phyloP scores from a whole-genome alignment of 2,797 vertebrate genomes.

The Sarcophilus harrisii region DNA sequence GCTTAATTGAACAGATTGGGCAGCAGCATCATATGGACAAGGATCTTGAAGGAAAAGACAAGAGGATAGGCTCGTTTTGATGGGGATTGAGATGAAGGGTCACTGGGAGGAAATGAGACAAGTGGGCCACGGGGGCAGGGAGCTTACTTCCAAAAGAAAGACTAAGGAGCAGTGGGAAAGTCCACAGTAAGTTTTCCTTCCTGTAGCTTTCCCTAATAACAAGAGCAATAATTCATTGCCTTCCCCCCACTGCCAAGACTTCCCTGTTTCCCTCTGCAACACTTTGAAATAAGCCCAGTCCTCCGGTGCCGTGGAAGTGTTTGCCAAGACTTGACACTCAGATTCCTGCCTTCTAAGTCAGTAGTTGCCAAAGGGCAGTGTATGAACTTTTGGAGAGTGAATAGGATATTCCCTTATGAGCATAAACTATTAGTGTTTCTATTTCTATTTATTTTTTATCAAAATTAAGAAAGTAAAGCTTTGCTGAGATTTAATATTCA shows the following conservation, averaged over 20 bases:
- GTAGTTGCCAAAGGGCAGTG: neutral
- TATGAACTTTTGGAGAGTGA: neutral
- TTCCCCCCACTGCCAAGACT: neutral
- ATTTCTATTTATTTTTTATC: neutral
- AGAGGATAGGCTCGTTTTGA: neutral
- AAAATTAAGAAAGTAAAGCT: neutral
- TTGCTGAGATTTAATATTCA: neutral
- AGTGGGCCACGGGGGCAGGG: neutral
- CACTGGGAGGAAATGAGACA: neutral
- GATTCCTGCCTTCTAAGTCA: neutral
- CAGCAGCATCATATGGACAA: neutral
- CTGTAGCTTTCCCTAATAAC: neutral
- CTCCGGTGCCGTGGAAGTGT: neutral
- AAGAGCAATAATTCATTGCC: neutral
- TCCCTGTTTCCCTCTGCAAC: neutral
- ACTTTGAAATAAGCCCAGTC: neutral
- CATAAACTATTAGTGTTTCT: neutral
- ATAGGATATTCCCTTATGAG: neutral
- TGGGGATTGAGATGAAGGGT: neutral
- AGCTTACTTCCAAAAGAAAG: neutral
- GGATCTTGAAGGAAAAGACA: neutral
- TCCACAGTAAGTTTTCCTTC: neutral
- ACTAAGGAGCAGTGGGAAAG: neutral
- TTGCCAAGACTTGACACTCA: slow-evolving; percentile 22
- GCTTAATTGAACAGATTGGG: neutral